Conservation (phyloP, 2,113 vertebrate species). For the Hystrix brachyura region DNA sequence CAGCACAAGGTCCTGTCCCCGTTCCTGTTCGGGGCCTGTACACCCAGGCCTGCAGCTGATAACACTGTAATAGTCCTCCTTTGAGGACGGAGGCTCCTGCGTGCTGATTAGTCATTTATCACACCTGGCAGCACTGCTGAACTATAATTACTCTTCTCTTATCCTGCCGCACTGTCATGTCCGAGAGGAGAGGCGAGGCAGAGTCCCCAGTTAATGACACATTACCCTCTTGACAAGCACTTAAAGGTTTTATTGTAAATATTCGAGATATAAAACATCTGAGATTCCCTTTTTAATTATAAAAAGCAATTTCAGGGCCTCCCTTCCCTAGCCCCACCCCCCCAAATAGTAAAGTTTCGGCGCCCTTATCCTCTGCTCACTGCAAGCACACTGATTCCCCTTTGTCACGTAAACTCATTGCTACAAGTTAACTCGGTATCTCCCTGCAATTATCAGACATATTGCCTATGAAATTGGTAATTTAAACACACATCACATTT, state of each 20-base stretch:
- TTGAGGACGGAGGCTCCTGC: conserved; percentile 96
- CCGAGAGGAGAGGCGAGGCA: conserved; percentile 91
- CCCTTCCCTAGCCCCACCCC: conserved; percentile 65
- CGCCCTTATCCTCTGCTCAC: conserved; percentile 83
- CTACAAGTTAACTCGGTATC: conserved; percentile 86
- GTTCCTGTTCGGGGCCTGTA: conserved; percentile 87
- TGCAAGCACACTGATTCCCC: conserved; percentile 84
- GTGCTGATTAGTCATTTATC: conserved; percentile 99
- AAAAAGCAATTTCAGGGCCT: conserved; percentile 91
- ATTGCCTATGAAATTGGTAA: conserved; percentile 87
- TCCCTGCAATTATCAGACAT: conserved; percentile 89
- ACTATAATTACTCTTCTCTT: conserved; percentile 99
- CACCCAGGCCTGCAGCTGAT: conserved; percentile 96
- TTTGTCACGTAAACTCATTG: conserved; percentile 87
- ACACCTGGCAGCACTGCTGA: conserved; percentile 99
- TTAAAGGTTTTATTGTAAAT: conserved; percentile 93
- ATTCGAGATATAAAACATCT: conserved; percentile 93
- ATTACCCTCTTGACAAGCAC: conserved; percentile 92
- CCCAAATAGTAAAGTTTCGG: conserved; percentile 87
- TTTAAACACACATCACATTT: conserved; percentile 85
- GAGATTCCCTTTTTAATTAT: conserved; percentile 94
- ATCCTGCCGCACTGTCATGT: conserved; percentile 99
- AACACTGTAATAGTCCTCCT: conserved; percentile 99
- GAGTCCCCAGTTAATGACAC: conserved; percentile 93
- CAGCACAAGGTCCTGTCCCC: conserved; percentile 91